Percentiles rank a stretch among this genome's conserved stretches.
phyloP scores from a whole-genome alignment of 2,113 vertebrate species.

The Thymallus thymallus region DNA sequence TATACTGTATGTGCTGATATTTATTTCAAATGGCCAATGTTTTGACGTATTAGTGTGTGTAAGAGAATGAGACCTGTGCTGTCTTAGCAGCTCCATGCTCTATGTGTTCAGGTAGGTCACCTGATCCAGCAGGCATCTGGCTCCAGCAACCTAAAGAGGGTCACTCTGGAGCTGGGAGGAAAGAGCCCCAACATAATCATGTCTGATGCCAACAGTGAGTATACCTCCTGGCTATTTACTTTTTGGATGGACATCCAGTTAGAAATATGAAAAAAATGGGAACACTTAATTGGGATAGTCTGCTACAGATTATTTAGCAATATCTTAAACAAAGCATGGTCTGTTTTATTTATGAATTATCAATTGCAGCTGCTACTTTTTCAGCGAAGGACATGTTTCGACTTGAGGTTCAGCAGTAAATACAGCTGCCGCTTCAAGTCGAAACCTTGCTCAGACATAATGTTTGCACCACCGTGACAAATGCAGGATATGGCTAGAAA shows the following conservation, averaged over 20 bases:
- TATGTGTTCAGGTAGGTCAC: constrained; percentile 83
- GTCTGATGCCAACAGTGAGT: constrained; percentile 88
- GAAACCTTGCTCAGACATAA: too few species aligned
- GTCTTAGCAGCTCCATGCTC: too few species aligned
- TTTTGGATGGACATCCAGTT: too few species aligned
- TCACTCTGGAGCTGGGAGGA: constrained; percentile 94
- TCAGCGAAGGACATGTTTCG: neutral
- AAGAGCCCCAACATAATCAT: constrained; percentile 97
- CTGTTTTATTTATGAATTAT: neutral
- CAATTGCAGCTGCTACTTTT: neutral
- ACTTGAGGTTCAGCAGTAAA: neutral
- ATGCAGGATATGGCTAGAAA: too few species aligned
- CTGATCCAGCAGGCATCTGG: constrained; percentile 91
- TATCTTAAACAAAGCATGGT: neutral
- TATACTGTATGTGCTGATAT: too few species aligned
- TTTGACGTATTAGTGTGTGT: too few species aligned
- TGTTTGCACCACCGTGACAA: too few species aligned
- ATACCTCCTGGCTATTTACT: too few species aligned
- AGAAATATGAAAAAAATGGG: too few species aligned
- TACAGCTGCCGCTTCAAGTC: too few species aligned
- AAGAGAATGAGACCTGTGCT: neutral
- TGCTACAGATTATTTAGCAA: neutral
- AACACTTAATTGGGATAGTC: too few species aligned
- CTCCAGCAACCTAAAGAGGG: constrained; percentile 90
- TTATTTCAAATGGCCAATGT: too few species aligned